Base-by-base conservation (phyloP, 2,888 invertebrate genomes). In the Caenorhabditis sp. region DNA sequence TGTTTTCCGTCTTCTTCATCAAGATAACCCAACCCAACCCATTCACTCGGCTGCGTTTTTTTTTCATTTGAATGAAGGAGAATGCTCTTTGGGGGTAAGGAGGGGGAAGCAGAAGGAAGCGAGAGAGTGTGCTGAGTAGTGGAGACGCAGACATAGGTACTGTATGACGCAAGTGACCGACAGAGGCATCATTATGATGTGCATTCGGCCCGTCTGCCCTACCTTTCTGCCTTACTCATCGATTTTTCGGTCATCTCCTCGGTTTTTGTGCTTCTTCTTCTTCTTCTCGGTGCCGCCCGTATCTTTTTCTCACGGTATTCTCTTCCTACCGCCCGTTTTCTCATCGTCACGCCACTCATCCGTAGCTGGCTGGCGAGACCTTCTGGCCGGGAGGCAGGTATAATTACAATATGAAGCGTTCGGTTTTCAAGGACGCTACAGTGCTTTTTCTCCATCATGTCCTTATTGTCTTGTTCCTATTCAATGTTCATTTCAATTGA, bases 371-470 rank as follows among this genome's bases (percentile, higher is more conserved):
- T n/a, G n/a, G n/a, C n/a, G n/a, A n/a, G n/a, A n/a, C n/a, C n/a
- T n/a, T n/a, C n/a, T n/a, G n/a, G 5, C 24, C 18, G 26, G 24
- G 22, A 56, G 5, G 56, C 53, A 26, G 74, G 67, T 76, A 76
- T 76, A 76, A 76, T 76, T 76, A 67, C 76, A 76, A 79, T 65
- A 79, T 70, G 64, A 70, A 67, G 78, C 55, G 56, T 61, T 28
- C 28, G 35, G 18, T 35, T 77, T 78, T 26, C 70, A 70, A 78
- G 70, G 69, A 70, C 64, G 37, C 40, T 62, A 26, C 24, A 2
- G 47, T 18, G n/a, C 28, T 68, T 67, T 68, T 60, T 62, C n/a
- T n/a, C n/a, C n/a, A n/a, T n/a, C n/a, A n/a, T n/a, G n/a, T n/a
- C n/a, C n/a, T n/a, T n/a, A n/a, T n/a, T n/a, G n/a, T 28, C 20